Percentiles rank a stretch among this genome's conserved stretches.
phyloP scores from a whole-genome alignment of 1,140 invertebrate species.

The Pteromalus puparum region DNA sequence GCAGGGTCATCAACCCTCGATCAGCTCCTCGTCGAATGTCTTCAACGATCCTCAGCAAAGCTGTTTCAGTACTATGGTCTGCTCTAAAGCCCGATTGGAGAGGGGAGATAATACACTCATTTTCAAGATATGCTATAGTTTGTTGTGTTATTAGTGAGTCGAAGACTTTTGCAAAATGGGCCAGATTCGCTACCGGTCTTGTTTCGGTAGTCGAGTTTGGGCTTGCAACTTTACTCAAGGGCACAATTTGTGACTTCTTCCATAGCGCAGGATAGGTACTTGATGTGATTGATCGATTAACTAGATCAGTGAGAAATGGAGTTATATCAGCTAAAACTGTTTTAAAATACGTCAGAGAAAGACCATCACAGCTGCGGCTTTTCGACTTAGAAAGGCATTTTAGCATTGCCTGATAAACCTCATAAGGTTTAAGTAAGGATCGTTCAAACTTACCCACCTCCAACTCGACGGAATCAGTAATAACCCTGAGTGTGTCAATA shows the following conservation, averaged over 20 bases:
- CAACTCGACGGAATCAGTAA: too few species aligned
- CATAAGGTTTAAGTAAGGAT: too few species aligned
- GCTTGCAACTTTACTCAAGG: background rate
- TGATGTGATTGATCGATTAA: too few species aligned
- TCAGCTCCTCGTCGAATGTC: background rate
- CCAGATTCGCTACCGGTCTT: background rate
- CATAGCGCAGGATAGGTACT: background rate
- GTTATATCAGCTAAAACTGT: too few species aligned
- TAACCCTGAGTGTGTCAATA: too few species aligned
- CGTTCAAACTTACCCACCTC: too few species aligned
- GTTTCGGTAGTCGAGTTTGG: background rate
- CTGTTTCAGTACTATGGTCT: background rate
- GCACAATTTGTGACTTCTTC: background rate
- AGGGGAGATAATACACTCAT: background rate
- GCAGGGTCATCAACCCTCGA: background rate
- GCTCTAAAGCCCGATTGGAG: background rate
- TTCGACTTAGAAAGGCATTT: too few species aligned
- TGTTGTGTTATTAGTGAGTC: background rate
- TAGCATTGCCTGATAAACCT: too few species aligned
- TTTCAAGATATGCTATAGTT: background rate
- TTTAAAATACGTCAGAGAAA: too few species aligned
- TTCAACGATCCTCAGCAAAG: background rate
- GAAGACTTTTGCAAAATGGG: constrained; percentile 3
- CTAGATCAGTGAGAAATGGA: too few species aligned
- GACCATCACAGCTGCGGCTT: too few species aligned